These are phyloP conservation scores for Quiscalus mexicanus DNA, from an alignment of 2,113 vertebrate genomes.

Conservation along the genomic window DNA sequence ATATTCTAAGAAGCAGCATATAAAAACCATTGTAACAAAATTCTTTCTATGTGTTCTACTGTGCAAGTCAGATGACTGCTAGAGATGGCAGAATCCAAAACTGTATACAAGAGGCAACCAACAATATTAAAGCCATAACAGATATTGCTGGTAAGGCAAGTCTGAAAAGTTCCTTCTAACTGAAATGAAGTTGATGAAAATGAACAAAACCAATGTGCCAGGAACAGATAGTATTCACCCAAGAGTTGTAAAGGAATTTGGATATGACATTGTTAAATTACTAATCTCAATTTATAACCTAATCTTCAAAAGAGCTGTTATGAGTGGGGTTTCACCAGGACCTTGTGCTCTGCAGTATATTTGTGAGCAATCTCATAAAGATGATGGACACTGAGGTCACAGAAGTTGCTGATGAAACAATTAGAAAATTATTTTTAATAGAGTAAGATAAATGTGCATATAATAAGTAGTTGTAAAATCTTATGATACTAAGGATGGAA, in stretches of 20 bases:
- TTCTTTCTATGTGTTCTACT: not conserved
- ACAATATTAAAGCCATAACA: not conserved
- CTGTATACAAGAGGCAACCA: not conserved
- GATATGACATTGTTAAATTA: not conserved
- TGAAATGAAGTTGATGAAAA: not conserved
- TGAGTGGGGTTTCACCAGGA: accelerated
- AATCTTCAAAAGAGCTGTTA: not conserved
- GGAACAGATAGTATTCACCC: not conserved
- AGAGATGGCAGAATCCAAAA: not conserved
- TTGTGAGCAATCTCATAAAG: not conserved
- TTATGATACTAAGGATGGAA: not conserved
- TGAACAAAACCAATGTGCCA: not conserved
- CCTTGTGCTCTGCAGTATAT: not conserved
- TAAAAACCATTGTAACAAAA: not conserved
- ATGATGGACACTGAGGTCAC: not conserved
- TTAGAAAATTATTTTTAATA: not conserved
- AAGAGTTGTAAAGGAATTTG: not conserved
- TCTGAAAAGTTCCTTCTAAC: not conserved
- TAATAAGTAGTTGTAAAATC: not conserved
- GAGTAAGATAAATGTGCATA: not conserved
- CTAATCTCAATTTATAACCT: not conserved
- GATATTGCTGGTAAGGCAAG: not conserved
- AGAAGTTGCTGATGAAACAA: not conserved
- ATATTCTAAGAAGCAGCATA: not conserved
- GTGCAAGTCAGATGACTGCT: accelerated